Percentiles rank a stretch among this genome's conserved stretches.
Conservation (phyloP, 2,888 invertebrate genomes). For the Drosophila stalkeri region DNA sequence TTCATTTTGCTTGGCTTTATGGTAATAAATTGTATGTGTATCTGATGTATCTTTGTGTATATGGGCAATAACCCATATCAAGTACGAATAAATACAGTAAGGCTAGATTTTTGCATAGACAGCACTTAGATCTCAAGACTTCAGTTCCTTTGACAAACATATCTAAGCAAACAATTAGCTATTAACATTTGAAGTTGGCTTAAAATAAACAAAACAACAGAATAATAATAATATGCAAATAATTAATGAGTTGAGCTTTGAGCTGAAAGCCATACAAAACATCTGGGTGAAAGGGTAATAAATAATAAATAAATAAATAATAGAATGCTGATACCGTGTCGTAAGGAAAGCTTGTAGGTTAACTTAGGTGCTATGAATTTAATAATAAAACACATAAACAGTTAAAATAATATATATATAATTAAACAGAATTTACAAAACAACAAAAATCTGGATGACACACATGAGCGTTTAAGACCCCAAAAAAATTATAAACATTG, state of each 20-base stretch:
- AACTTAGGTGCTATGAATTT: background rate
- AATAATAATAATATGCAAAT: no score
- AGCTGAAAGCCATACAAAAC: background rate
- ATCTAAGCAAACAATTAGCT: constrained; percentile 73
- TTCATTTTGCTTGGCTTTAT: background rate
- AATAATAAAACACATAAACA: background rate
- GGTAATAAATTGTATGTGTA: background rate
- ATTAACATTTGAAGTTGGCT: constrained; percentile 65
- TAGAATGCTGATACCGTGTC: background rate
- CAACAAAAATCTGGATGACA: background rate
- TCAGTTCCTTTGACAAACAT: constrained; percentile 58
- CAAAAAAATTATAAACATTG: background rate
- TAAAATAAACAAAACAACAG: constrained; percentile 35
- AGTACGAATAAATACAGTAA: constrained; percentile 52
- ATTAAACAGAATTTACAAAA: background rate
- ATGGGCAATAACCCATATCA: constrained; percentile 72
- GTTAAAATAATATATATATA: background rate
- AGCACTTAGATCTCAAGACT: constrained; percentile 39
- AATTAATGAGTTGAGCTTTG: background rate
- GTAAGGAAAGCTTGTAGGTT: background rate
- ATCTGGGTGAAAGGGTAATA: background rate
- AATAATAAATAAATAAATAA: background rate
- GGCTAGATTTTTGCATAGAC: constrained; percentile 37
- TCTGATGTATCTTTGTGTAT: background rate
- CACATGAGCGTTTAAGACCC: background rate